Percentiles rank a stretch among this genome's conserved stretches.
Conservation (phyloP, 2,797 vertebrate genomes). For the Sphenodon punctatus region DNA sequence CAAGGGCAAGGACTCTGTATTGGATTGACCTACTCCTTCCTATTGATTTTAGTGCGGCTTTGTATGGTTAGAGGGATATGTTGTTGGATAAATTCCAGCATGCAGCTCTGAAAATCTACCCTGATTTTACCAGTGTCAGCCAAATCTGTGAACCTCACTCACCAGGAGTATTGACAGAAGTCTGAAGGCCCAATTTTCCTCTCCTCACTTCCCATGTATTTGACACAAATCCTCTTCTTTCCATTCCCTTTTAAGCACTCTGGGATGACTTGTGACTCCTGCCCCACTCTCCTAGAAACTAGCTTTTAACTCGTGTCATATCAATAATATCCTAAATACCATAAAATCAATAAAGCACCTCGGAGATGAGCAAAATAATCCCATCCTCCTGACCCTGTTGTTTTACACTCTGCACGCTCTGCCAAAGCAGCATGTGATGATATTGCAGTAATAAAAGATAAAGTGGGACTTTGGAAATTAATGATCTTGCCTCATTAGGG, state of each 20-base stretch:
- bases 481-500: conserved; percentile 21
- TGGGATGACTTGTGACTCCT: background rate
- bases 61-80: background rate
- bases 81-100: background rate
- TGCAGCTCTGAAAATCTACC: background rate
- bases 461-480: background rate
- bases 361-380: background rate
- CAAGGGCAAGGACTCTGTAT: no score
- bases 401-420: background rate
- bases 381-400: background rate
- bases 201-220: background rate
- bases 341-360: background rate
- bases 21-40: background rate
- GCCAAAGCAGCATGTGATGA: background rate
- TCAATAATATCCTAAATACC: background rate
- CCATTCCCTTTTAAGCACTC: background rate
- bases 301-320: rapidly evolving
- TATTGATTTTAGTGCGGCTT: rapidly evolving
- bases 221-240: background rate
- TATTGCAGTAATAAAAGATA: background rate
- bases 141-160: no score
- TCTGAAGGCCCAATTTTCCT: rapidly evolving
- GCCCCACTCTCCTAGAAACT: background rate
- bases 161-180: background rate
- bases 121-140: background rate